These are phyloP conservation scores for Scyliorhinus canicula DNA, from an alignment of 2,797 vertebrate genomes.

Conservation along the genomic window DNA sequence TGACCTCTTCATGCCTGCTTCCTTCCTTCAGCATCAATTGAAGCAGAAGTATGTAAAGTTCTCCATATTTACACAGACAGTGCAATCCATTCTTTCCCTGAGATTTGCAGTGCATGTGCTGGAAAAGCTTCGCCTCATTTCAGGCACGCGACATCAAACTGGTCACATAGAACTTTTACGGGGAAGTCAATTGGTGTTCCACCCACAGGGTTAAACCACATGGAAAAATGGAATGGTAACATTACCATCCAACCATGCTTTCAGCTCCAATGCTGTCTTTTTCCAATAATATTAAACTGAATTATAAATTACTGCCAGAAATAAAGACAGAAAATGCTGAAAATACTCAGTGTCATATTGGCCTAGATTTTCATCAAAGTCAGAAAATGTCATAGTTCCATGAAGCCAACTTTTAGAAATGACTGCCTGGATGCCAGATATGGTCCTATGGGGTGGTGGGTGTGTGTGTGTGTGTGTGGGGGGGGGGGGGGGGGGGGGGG, in stretches of 20 bases:
- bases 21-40: neutral
- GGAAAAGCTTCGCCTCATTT: neutral
- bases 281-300: neutral
- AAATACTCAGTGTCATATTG: too few relatives aligned
- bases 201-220: neutral
- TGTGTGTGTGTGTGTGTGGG: too few relatives aligned
- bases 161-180: neutral
- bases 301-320: neutral
- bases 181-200: neutral
- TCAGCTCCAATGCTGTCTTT: neutral
- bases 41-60: neutral
- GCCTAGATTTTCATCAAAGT: too few relatives aligned
- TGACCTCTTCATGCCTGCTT: neutral
- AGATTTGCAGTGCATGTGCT: neutral
- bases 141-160: neutral
- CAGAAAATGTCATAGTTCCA: too few relatives aligned
- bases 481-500: too few relatives aligned
- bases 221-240: neutral
- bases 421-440: too few relatives aligned
- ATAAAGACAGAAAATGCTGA: too few relatives aligned
- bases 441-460: too few relatives aligned
- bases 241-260: neutral
- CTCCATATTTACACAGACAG: neutral
- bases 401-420: too few relatives aligned
- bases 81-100: neutral